A percentile compares a stretch with the other conserved stretches of the same genome.
Evolutionary conservation across 2,113 vertebrate genomes (phyloP).

Genomic region (Corythornis madagascariensis): DNA sequence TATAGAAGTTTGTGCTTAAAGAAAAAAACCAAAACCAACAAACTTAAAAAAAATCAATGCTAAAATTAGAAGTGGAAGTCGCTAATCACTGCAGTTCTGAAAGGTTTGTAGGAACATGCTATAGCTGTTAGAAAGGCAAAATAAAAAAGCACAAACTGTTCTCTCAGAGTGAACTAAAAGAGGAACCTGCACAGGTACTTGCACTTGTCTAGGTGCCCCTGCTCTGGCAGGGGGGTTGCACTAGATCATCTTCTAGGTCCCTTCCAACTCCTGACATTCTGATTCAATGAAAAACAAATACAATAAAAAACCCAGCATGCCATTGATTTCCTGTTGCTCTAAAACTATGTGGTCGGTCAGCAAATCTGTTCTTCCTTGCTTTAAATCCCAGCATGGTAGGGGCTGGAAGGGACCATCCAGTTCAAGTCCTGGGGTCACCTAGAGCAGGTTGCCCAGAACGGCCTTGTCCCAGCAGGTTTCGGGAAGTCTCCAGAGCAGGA

Average conservation of each 20-base stretch:
- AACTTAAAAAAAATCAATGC: background rate
- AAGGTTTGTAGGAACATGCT: background rate
- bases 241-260: too few species aligned
- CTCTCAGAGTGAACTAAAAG: background rate
- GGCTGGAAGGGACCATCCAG: background rate
- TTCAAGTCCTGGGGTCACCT: background rate
- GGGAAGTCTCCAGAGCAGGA: background rate
- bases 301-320: background rate
- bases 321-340: background rate
- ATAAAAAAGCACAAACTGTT: background rate
- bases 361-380: background rate
- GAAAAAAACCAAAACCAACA: background rate
- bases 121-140: background rate
- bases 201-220: too few species aligned
- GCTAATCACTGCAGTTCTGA: background rate
- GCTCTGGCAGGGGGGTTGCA: too few species aligned
- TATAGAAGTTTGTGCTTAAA: background rate
- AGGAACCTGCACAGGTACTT: background rate
- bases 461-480: background rate
- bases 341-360: background rate
- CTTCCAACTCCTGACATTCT: too few species aligned
- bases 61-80: background rate
- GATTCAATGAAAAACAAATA: background rate
- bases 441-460: background rate
- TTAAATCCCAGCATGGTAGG: background rate